A percentile compares a stretch with the other conserved stretches of the same genome.
These are phyloP conservation scores for Scaeva pyrastri DNA, from an alignment of 2,888 invertebrate genomes.

Conservation along the genomic window DNA sequence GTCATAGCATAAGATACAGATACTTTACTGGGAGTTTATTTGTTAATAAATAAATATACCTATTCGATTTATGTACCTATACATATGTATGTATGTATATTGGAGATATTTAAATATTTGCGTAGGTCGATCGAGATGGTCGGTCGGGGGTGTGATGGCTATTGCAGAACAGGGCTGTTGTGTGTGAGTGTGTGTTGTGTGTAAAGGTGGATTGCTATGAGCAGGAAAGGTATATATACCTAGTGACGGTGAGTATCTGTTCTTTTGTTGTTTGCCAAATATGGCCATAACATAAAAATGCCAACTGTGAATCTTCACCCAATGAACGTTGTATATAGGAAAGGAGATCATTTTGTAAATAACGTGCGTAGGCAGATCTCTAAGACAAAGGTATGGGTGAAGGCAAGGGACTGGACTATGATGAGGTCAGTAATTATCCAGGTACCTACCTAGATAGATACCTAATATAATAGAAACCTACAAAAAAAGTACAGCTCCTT, in stretches of 20 bases:
- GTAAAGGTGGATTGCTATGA: too few relatives aligned
- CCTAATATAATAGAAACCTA: too few relatives aligned
- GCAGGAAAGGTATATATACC: neutral
- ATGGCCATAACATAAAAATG: constrained; percentile 48
- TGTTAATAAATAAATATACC: neutral
- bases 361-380: neutral
- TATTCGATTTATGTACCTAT: too few relatives aligned
- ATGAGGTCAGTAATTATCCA: too few relatives aligned
- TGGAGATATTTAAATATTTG: constrained; percentile 24
- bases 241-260: neutral
- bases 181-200: neutral
- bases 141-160: neutral
- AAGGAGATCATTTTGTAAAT: constrained; percentile 12
- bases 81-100: constrained; percentile 1
- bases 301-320: constrained; percentile 14
- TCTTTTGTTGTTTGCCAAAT: constrained; percentile 47
- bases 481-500: too few relatives aligned
- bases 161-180: constrained; percentile 33
- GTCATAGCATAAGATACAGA: constrained; percentile 23
- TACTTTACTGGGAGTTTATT: constrained; percentile 8
- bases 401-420: neutral
- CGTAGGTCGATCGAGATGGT: constrained; percentile 6
- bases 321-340: constrained; percentile 47
- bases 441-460: too few relatives aligned
- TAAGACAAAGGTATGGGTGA: neutral